Percentiles rank a stretch among this genome's conserved stretches.
phyloP scores from a whole-genome alignment of 2,113 vertebrate species.

The Neomonachus schauinslandi region DNA sequence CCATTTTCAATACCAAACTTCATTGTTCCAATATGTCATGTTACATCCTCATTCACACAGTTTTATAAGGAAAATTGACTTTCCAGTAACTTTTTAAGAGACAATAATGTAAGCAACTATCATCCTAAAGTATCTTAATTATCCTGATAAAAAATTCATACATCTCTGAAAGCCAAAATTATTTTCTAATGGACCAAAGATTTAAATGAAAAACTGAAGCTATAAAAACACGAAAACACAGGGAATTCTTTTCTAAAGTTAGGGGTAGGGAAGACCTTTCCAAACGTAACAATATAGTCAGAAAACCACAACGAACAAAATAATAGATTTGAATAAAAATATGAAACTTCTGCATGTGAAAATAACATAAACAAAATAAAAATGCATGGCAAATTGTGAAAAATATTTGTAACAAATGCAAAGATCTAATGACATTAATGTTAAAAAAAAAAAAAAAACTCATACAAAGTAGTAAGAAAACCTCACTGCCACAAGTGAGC shows the following conservation, averaged over 20 bases:
- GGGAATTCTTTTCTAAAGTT: neutral
- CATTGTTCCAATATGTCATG: neutral
- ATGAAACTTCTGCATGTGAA: neutral
- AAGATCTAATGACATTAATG: neutral
- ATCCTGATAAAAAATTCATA: constrained; percentile 10
- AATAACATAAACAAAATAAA: constrained; percentile 28
- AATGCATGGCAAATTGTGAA: neutral
- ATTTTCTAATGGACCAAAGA: constrained; percentile 28
- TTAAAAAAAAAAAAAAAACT: neutral
- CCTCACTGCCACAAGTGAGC: neutral
- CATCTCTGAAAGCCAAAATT: neutral
- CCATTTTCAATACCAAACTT: constrained; percentile 15
- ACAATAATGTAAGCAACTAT: neutral
- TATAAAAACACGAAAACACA: neutral
- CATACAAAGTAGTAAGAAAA: constrained; percentile 6
- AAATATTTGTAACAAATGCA: constrained; percentile 27
- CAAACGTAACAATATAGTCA: neutral
- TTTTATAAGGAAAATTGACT: constrained; percentile 6
- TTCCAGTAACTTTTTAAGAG: neutral
- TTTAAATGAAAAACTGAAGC: constrained; percentile 35
- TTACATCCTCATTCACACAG: neutral
- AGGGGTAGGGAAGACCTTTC: neutral
- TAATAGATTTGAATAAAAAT: constrained; percentile 44
- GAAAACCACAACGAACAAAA: constrained; percentile 24
- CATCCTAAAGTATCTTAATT: constrained; percentile 12